These are phyloP conservation scores for Epinotia bilunana DNA, from an alignment of 2,888 invertebrate species.

Conservation along the genomic window DNA sequence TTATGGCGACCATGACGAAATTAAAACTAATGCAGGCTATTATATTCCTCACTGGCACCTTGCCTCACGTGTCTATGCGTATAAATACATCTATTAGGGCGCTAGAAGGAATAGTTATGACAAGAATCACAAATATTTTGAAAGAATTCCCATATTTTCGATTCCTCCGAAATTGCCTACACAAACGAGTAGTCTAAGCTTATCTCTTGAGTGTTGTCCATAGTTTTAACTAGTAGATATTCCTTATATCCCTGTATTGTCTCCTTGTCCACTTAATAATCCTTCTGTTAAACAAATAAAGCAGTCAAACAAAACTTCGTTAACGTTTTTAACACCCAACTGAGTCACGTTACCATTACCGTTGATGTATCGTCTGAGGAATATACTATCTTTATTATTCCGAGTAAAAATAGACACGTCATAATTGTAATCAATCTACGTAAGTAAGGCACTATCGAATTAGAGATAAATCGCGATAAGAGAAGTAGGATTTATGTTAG, in stretches of 20 bases:
- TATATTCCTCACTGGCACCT: constrained; percentile 21
- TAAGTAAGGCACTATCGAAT: constrained; percentile 45
- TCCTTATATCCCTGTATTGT: no score
- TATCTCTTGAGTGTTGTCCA: not conserved
- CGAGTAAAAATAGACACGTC: constrained; percentile 45
- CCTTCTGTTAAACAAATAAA: constrained; percentile 3
- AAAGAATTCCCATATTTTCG: not conserved
- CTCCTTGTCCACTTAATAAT: not conserved
- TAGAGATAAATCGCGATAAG: constrained; percentile 43
- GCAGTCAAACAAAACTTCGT: constrained; percentile 8
- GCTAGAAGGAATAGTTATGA: not conserved
- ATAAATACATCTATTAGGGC: not conserved
- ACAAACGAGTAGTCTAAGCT: not conserved
- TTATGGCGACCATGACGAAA: constrained; percentile 38
- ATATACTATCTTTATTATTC: constrained; percentile 40
- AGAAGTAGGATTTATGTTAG: constrained; percentile 46
- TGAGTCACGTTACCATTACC: constrained; percentile 30
- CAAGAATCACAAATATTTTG: not conserved
- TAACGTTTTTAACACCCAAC: constrained; percentile 11
- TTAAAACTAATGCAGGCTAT: constrained; percentile 32
- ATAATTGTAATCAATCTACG: constrained; percentile 46
- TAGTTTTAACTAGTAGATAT: not conserved
- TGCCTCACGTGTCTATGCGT: not conserved
- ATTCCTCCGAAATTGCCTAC: not conserved
- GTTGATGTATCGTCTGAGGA: constrained; percentile 19